Evolutionary conservation across 92 coral and sea anemone genomes (phyloP), one percentile per base, ranked within the genome.

Genomic region (Muricea muricata): DNA sequence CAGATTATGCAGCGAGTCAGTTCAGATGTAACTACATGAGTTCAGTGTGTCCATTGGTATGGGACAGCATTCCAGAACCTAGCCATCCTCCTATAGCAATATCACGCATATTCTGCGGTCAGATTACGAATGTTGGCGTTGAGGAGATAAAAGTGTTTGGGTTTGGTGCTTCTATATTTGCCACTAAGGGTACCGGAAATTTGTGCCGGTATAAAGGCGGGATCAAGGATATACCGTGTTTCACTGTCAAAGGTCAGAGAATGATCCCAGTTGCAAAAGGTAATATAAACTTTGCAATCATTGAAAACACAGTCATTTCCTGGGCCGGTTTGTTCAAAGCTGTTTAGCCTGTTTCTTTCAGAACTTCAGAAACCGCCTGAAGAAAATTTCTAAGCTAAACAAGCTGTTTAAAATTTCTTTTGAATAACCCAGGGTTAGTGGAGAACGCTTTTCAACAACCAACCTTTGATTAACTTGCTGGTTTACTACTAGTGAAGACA

Each of bases 1-100:
- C 58, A 78, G 83, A 78, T 35, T 78, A 56, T 57, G 83, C 83
- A 32, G 33, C 83, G 13, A 78, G 83, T 78, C 83, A 78, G 33
- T 78, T 78, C 37, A 42, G 7, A 34, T 78, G 83, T 32, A 0
- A 78, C 71, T 78, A 78, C 55, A 4, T 78, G 41, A 78, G 83
- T 35, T 78, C 83, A 20, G 71, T 39, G 23, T 78, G 83, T 78
- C 83, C 83, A 17, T 14, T 78, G 20, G 83, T 78, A 58, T 78
- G 83, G 83, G 83, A 78, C 21, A 25, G 24, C 14, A 39, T 20
- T 21, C 13, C 70, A 2, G 83, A 78, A 20, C 70, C 71, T 1
- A 63, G 54, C 32, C 48, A 78, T 20, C 69, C 71, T 32, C 41
- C 83, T 26, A 78, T 78, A 24, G 83, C 83, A 12, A 78, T 78